A percentile compares a stretch with the other conserved stretches of the same genome.
These are phyloP conservation scores for Drosophila sordidula DNA, from an alignment of 2,888 invertebrate genomes.

Conservation along the genomic window DNA sequence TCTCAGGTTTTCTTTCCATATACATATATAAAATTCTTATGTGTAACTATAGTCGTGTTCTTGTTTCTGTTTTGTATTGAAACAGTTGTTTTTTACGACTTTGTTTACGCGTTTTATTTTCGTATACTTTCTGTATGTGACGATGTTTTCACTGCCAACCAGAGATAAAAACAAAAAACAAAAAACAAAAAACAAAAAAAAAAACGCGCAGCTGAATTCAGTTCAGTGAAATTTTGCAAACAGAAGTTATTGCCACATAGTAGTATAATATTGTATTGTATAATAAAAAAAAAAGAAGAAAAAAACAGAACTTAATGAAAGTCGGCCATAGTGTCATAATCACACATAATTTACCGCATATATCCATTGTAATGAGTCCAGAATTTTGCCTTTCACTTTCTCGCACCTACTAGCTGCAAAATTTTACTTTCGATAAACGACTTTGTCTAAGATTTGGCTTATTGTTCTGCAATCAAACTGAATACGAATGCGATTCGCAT, in stretches of 20 bases:
- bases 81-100: slow-evolving; percentile 65
- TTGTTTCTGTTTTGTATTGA: slow-evolving; percentile 52
- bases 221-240: slow-evolving; percentile 44
- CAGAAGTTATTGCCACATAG: slow-evolving; percentile 38
- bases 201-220: slow-evolving; percentile 34
- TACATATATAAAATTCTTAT: slow-evolving; percentile 5
- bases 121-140: slow-evolving; percentile 11
- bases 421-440: slow-evolving; percentile 52
- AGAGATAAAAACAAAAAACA: slow-evolving; percentile 18
- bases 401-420: slow-evolving; percentile 21
- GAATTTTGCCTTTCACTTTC: slow-evolving; percentile 70
- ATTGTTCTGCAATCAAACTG: slow-evolving; percentile 53
- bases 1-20: slow-evolving; percentile 9
- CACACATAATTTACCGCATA: slow-evolving; percentile 26
- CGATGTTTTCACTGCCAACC: slow-evolving; percentile 34
- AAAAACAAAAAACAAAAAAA: background rate
- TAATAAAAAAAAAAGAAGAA: slow-evolving; percentile 37
- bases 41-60: slow-evolving; percentile 24
- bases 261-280: slow-evolving; percentile 43
- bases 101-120: slow-evolving; percentile 45
- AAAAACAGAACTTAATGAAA: slow-evolving; percentile 51
- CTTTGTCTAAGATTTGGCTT: slow-evolving; percentile 14
- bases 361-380: slow-evolving; percentile 38
- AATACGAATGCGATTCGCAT: slow-evolving; percentile 54
- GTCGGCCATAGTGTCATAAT: slow-evolving; percentile 53